A percentile compares a stretch with the other conserved stretches of the same genome.
Conservation (phyloP, 2,797 vertebrate species). For the Rhinatrema bivittatum region DNA sequence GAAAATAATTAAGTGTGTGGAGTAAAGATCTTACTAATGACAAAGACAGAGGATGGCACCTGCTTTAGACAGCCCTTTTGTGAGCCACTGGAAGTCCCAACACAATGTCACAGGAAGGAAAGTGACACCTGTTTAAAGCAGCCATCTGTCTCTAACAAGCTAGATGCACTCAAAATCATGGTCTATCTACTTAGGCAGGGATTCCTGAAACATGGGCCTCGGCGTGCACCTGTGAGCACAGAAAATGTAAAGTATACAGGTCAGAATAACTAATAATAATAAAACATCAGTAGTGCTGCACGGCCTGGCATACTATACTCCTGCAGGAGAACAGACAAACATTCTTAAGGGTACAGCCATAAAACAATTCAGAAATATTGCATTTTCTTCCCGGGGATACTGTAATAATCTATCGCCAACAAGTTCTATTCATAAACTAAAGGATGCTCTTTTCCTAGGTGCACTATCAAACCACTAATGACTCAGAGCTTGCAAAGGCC, state of each 20-base stretch:
- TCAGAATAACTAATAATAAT: too few relatives aligned
- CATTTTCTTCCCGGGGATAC: too few relatives aligned
- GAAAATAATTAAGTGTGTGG: slow-evolving; percentile 42
- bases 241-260: slow-evolving; percentile 13
- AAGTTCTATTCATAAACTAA: slow-evolving; percentile 11
- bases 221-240: slow-evolving; percentile 33
- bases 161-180: slow-evolving; percentile 35
- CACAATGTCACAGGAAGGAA: slow-evolving; percentile 54
- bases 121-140: slow-evolving; percentile 66
- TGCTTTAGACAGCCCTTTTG: slow-evolving; percentile 55
- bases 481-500: slow-evolving; percentile 6
- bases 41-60: slow-evolving; percentile 52
- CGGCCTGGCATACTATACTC: too few relatives aligned
- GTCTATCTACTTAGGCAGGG: slow-evolving; percentile 18
- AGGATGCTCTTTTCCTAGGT: slow-evolving; percentile 10
- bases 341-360: too few relatives aligned
- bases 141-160: slow-evolving; percentile 63
- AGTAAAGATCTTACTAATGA: slow-evolving; percentile 33
- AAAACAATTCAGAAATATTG: too few relatives aligned
- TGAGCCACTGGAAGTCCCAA: slow-evolving; percentile 51
- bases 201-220: slow-evolving; percentile 32
- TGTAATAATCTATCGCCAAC: too few relatives aligned
- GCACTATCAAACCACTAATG: slow-evolving; percentile 3
- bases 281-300: too few relatives aligned
- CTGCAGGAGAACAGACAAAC: too few relatives aligned